Base-by-base conservation (phyloP, 2,113 vertebrate species). In the Xiphophorus hellerii region DNA sequence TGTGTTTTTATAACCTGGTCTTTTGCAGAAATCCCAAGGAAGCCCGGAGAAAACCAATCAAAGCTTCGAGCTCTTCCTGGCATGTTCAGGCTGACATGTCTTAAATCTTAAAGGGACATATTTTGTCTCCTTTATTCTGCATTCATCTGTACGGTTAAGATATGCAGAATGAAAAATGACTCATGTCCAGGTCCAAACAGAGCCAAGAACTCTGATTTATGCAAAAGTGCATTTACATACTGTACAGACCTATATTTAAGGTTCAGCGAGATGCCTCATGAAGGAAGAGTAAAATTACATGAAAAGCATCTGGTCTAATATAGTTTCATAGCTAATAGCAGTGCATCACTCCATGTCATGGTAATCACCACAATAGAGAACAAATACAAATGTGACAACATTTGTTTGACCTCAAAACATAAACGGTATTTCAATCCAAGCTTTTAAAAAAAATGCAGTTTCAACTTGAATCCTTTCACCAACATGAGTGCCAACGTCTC, bases 61-160 rank as follows among this genome's bases (percentile, higher is more conserved):
- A 61, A 85, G 62, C 77, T 84, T 67, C 75, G 51, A 68, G 65
- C 71, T 20, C 17, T 83, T 73, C 31, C 48, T 61, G 75, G 65
- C n/a, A 67, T 77, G 29, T 71, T 82, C 58, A 74, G 73, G 62
- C 30, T 73, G 75, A 82, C 81, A 75, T 37, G 78, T 74, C 73
- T 69, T 28, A 74, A 65, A 74, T 82, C 54, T 68, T 74, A 1
- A 10, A 69, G 63, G 48, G 44, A 75, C 28, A 63, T 33, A 54
- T 72, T 80, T 76, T 39, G 9, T 70, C 35, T 76, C 48, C 12
- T 48, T 58, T 39, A 42, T 39, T 67, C 39, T 13, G 10, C 11
- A 71, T 44, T 73, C n/a, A 67, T 62, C 64, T 69, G 30, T 27
- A 35, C 54, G 29, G 28, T 63, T 14, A 27, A 30, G n/a, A 69